Evolutionary conservation across 2,113 vertebrate genomes (phyloP), one percentile per base, ranked within the genome.

Genomic region (Callithrix jacchus): DNA sequence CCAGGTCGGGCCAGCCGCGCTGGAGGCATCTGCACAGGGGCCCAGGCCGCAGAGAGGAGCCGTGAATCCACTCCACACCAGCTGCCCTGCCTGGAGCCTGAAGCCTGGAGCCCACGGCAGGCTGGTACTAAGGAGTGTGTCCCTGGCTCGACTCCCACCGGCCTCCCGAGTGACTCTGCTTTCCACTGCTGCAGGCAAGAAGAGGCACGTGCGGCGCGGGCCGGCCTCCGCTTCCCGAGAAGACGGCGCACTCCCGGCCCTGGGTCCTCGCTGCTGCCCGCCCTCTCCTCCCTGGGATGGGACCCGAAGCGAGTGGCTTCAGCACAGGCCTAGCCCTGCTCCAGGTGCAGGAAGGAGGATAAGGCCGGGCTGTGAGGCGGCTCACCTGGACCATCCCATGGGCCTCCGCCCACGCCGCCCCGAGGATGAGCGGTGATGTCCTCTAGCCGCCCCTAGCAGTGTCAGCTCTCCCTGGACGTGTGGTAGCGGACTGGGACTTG

Each of bases 401-500:
- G 98, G 98, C 97, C 98, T 98, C 71, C 83, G 89, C 96, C 89
- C 91, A 45, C 95, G 96, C 97, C 90, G 1, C 35, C 10, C 47
- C 97, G 98, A 99, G 99, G 99, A 99, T 99, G 99, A 99, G 98
- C 96, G 99, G 99, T 97, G 99, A 99, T 99, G 99, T 99, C 97
- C 99, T 99, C 99, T 99, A 99, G 99, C 98, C 97, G 52, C 95
- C 85, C 14, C 5, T 98, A 97, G 98, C 98, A 91, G 54, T 97
- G 64, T 95, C 27, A 87, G 96, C 56, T 96, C 94, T 42, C 61
- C 56, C 95, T 95, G 96, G 95, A 98, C 97, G 98, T 93, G 87
- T 97, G 96, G 91, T 96, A 95, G 95, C 95, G 97, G 98, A 98
- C 17, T 21, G 47, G 94, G 81, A 93, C 98, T 95, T 94, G 1